Percentiles rank a stretch among this genome's conserved stretches.
phyloP scores from a whole-genome alignment of 2,888 invertebrate genomes.

The Tetragnatha montana region DNA sequence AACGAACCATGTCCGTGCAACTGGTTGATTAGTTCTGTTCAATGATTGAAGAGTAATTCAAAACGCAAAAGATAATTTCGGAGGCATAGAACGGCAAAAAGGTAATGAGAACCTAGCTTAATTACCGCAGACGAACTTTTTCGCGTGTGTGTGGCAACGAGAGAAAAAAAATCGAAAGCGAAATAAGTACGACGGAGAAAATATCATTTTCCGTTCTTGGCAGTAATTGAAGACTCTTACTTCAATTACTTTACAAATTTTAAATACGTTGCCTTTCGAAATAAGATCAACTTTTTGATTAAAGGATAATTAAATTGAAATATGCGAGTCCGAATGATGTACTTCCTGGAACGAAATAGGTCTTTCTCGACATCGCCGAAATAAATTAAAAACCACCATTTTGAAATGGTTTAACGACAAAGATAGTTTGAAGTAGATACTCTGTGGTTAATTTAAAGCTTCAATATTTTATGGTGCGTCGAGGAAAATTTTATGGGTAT shows the following conservation, averaged over 20 bases:
- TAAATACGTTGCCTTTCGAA: background rate
- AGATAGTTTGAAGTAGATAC: background rate
- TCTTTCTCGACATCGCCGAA: background rate
- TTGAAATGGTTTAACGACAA: background rate
- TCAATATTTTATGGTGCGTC: background rate
- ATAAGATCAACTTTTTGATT: slow-evolving; percentile 3
- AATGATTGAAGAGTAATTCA: slow-evolving; percentile 27
- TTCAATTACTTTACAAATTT: slow-evolving; percentile 8
- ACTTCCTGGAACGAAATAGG: background rate
- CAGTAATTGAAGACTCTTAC: slow-evolving; percentile 18
- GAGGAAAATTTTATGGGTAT: too few relatives aligned
- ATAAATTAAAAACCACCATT: background rate
- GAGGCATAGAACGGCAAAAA: background rate
- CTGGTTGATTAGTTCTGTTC: slow-evolving; percentile 43
- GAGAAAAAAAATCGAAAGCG: background rate
- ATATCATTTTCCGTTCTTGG: slow-evolving; percentile 6
- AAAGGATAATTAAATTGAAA: slow-evolving; percentile 16
- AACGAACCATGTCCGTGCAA: slow-evolving; percentile 47
- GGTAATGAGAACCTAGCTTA: slow-evolving; percentile 30
- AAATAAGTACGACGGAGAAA: background rate
- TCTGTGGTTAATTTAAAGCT: background rate
- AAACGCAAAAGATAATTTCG: slow-evolving; percentile 40
- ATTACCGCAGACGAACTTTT: slow-evolving; percentile 27
- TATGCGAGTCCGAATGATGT: background rate
- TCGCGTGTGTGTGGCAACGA: slow-evolving; percentile 23